These are phyloP conservation scores for Podotricha telesiphe DNA, from an alignment of 2,888 invertebrate species.

Conservation along the genomic window DNA sequence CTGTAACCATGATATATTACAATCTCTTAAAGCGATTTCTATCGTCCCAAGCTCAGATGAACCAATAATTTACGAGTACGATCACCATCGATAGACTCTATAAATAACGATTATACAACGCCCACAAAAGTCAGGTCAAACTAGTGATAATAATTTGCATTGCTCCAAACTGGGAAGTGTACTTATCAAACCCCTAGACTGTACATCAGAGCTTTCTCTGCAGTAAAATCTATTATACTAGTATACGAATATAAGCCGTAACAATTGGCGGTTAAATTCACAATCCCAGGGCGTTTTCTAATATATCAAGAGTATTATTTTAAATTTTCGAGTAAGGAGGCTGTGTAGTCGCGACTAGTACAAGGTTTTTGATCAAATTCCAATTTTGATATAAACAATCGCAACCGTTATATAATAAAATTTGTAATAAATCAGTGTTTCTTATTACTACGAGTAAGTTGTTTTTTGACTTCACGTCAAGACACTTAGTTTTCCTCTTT, in stretches of 20 bases:
- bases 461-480: no score
- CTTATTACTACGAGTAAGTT: background rate
- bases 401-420: conserved; percentile 51
- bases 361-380: conserved; percentile 53
- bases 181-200: conserved; percentile 66
- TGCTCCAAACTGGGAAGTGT: conserved; percentile 67
- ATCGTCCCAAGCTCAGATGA: conserved; percentile 26
- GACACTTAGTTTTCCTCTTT: no score
- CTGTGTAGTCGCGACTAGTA: conserved; percentile 50
- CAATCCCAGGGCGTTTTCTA: conserved; percentile 25
- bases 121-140: conserved; percentile 65
- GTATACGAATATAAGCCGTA: conserved; percentile 38
- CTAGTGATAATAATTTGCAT: conserved; percentile 76
- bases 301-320: conserved; percentile 43
- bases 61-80: conserved; percentile 44
- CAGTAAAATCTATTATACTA: conserved; percentile 29
- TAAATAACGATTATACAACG: conserved; percentile 67
- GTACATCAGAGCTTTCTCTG: conserved; percentile 74
- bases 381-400: conserved; percentile 51
- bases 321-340: conserved; percentile 42
- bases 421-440: conserved; percentile 47
- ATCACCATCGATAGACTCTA: conserved; percentile 49
- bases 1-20: conserved; percentile 12
- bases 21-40: conserved; percentile 12
- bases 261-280: conserved; percentile 23